Conservation (phyloP, 2,797 vertebrate species). For the Micropoecilia bifurca region DNA sequence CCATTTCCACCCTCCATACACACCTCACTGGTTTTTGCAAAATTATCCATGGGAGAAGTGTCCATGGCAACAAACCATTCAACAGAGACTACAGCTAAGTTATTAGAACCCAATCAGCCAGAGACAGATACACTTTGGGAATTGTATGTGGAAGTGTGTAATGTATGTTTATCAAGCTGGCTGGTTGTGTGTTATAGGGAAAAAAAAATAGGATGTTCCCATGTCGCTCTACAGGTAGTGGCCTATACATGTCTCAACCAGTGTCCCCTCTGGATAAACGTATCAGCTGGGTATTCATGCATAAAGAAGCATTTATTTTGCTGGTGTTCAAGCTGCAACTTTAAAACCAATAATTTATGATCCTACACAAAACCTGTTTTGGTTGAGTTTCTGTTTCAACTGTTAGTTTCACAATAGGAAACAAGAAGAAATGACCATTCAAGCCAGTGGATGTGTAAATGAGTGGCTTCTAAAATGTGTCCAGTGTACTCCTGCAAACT, state of each 20-base stretch:
- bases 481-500: slow-evolving; percentile 43
- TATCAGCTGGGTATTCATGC: slow-evolving; percentile 20
- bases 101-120: slow-evolving; percentile 69
- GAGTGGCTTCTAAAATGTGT: slow-evolving; percentile 53
- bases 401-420: slow-evolving; percentile 11
- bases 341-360: neutral
- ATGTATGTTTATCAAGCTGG: slow-evolving; percentile 40
- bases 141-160: slow-evolving; percentile 48
- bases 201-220: slow-evolving; percentile 55
- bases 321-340: slow-evolving; percentile 6
- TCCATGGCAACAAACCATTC: slow-evolving; percentile 75
- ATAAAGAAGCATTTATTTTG: neutral
- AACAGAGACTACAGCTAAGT: slow-evolving; percentile 62
- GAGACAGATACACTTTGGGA: slow-evolving; percentile 46
- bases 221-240: slow-evolving; percentile 19
- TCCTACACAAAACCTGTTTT: neutral
- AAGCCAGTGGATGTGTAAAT: slow-evolving; percentile 49
- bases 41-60: slow-evolving; percentile 56
- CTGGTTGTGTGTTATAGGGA: slow-evolving; percentile 59
- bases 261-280: slow-evolving; percentile 46
- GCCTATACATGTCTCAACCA: slow-evolving; percentile 55
- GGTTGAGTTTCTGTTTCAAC: neutral
- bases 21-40: slow-evolving; percentile 37
- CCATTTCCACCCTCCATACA: slow-evolving; percentile 35
- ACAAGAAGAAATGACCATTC: slow-evolving; percentile 9